A percentile compares a stretch with the other conserved stretches of the same genome.
Evolutionary conservation across 2,797 vertebrate species (phyloP).

Genomic region (Falco biarmicus): DNA sequence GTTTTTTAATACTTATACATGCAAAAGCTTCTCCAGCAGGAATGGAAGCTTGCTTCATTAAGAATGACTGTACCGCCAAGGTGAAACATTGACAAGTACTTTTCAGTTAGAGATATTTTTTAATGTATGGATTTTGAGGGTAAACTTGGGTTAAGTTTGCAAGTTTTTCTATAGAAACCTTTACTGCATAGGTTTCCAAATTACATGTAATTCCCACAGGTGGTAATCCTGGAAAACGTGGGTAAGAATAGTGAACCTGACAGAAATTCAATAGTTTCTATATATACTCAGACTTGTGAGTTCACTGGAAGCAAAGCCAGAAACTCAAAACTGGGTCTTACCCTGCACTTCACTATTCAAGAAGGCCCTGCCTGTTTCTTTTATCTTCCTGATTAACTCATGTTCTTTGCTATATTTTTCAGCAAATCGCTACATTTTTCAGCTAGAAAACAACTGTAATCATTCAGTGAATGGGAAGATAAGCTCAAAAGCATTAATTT

Average conservation of each 20-base stretch:
- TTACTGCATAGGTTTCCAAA: not conserved
- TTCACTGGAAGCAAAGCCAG: not conserved
- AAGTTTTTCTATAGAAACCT: not conserved
- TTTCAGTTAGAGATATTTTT: not conserved
- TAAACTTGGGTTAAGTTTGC: not conserved
- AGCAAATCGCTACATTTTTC: not conserved
- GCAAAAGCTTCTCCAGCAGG: not conserved
- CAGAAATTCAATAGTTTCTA: not conserved
- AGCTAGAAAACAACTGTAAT: not conserved
- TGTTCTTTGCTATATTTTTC: not conserved
- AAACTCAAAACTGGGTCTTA: not conserved
- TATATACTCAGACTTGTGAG: not conserved
- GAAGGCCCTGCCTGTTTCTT: not conserved
- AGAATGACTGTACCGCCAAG: not conserved
- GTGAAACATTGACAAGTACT: not conserved
- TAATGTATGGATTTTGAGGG: not conserved
- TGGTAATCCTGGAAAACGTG: not conserved
- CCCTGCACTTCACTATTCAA: not conserved
- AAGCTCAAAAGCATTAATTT: not conserved
- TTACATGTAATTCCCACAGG: not conserved
- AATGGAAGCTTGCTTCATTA: not conserved
- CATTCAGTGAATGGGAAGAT: not conserved
- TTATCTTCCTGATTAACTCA: not conserved
- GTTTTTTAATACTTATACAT: not conserved
- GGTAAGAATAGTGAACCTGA: not conserved